Evolutionary conservation across 2,888 invertebrate genomes (phyloP), one percentile per base, ranked within the genome.

Genomic region (Chouioia cunea): DNA sequence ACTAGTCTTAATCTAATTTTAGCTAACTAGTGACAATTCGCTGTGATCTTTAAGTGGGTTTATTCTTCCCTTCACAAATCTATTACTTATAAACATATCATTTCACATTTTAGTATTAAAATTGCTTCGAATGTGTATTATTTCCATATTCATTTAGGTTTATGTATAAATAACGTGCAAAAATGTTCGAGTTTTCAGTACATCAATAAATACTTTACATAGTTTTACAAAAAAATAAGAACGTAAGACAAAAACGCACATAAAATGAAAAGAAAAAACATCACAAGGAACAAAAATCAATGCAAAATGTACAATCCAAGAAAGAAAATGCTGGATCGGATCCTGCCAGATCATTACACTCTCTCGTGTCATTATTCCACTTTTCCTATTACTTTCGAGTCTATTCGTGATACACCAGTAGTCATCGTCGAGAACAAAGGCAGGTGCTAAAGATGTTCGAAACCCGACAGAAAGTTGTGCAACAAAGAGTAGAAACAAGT

Each of bases 151-250:
- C 36, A 36, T 36, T 36, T 36, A 36, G 36, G 12, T 46, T 75
- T 47, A 15, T n/a, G 14, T 75, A 78, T 79, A 80, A 81, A 82
- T 79, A 80, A 75, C 65, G 66, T 76, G 77, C 67, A 77, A 79
- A 76, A 76, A 67, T 16, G 3, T 56, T 75, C 74, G 75, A 75
- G 76, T 76, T 77, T 58, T 71, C 72, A 75, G 70, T 77, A 78
- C 77, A 76, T 77, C 74, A 82, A 84, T 84, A 84, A 83, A 83
- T 83, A 83, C 79, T 83, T 79, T 84, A 80, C 79, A 82, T 73
- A 68, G 65, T 73, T 63, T 75, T 44, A 27, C 58, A 56, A 70
- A 47, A 54, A 27, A 27, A 53, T 23, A 57, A 59, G 59, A 27
- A 48, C 48, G 57, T 44, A 52, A 14, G 23, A 66, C 22, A 70